Percentiles rank a stretch among this genome's conserved stretches.
Conservation (phyloP, 2,888 invertebrate species). For the Monopis laevigella region DNA sequence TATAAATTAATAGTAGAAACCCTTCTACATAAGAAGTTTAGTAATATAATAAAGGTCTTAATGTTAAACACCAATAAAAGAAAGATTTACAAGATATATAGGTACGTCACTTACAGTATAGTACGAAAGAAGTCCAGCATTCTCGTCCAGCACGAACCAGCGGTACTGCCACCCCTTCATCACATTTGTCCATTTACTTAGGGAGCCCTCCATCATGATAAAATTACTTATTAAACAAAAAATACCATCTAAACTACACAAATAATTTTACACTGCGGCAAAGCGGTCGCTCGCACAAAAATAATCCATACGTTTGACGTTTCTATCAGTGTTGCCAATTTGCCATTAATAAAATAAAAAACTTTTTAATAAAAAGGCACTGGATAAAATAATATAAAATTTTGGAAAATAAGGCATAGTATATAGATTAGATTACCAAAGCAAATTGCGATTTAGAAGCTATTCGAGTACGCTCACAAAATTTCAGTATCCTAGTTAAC, state of each 20-base stretch:
- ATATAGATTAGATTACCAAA: too few species aligned
- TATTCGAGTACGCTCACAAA: too few species aligned
- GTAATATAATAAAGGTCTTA: too few species aligned
- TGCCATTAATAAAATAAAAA: neutral
- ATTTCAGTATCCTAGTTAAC: too few species aligned
- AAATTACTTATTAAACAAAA: conserved; percentile 35
- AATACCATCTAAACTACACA: conserved; percentile 48
- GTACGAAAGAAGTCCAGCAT: conserved; percentile 94
- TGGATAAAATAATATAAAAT: neutral
- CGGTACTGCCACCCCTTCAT: conserved; percentile 99
- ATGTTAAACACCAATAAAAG: conserved; percentile 78
- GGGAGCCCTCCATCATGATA: conserved; percentile 86
- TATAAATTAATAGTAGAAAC: too few species aligned
- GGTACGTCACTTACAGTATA: conserved; percentile 86
- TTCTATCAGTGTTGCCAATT: conserved; percentile 13
- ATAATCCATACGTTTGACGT: conserved; percentile 57
- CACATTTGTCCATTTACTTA: conserved; percentile 98
- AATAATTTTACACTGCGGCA: conserved; percentile 47
- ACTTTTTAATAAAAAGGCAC: neutral
- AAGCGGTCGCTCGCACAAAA: conserved; percentile 36
- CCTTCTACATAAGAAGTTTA: too few species aligned
- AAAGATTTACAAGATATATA: conserved; percentile 49
- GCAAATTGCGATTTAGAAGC: too few species aligned
- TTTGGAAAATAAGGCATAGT: too few species aligned
- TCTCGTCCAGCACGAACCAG: conserved; percentile 98